Evolutionary conservation across 1,140 invertebrate genomes (phyloP), one percentile per base, ranked within the genome.

Genomic region (Palaemon carinicauda): DNA sequence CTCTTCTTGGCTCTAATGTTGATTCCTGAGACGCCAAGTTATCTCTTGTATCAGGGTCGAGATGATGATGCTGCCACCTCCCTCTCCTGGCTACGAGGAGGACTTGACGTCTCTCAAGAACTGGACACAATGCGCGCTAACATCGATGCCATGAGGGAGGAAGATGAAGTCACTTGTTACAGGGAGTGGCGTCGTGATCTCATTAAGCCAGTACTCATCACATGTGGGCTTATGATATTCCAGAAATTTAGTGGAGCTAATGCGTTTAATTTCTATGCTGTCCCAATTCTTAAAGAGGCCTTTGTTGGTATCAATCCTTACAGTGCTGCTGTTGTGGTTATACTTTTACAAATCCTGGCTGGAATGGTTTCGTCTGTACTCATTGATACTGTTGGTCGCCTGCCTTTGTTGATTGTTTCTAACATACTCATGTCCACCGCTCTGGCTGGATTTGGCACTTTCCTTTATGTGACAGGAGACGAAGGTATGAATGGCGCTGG

Each of bases 1-100:
- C 89, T 92, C 17, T 90, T 92, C 41, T 77, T 92, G 15, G 90
- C 90, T 29, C 89, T 91, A 50, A 90, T 91, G 50, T 85, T 94
- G 90, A 94, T 97, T 73, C 96, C 96, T 0, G 96, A 97, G 92
- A 96, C 96, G 56, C 96, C 96, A 5, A 95, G 95, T 84, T 96
- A 94, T 91, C 92, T 97, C 51, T 93, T 96, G 9, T 93, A 96
- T 17, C 95, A 90, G 94, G 92, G 95, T 15, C 93, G 94, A 87
- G 95, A 96, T 89, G 93, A 94, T 89, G 96, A 96, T 91, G 97
- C 97, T 0, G 94, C 95, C 17, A 93, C 93, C 80, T 94, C 96
- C 73, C 90, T 96, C 4, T 93, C 94, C 29, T 96, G 95, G 95
- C 92, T 96, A 15, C 92, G 95, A 82, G 95, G 95, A 7, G 93